phyloP scores from a whole-genome alignment of 2,888 invertebrate genomes.

The Caprella mutica region DNA sequence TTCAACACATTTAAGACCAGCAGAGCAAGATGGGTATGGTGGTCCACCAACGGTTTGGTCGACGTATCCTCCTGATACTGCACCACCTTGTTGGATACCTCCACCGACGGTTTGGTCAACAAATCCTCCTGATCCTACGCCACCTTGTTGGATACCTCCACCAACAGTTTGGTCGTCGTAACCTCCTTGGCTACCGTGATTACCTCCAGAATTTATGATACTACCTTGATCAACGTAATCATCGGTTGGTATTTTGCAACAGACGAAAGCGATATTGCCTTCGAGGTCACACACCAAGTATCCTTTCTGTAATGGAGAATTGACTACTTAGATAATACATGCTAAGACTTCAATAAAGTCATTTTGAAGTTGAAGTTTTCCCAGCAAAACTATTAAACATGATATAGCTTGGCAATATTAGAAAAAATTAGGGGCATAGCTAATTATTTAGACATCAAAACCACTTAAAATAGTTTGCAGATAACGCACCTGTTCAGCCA shows the following conservation, averaged over 20 bases:
- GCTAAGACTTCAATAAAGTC: no score
- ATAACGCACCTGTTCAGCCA: neutral
- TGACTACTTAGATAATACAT: neutral
- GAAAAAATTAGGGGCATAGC: no score
- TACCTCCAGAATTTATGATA: neutral
- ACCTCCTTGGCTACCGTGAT: neutral
- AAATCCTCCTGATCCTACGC: neutral
- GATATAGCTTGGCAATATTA: no score
- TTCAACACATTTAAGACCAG: slow-evolving; percentile 7
- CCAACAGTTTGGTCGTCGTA: neutral
- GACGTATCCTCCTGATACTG: neutral
- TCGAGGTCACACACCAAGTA: neutral
- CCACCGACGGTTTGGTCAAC: neutral
- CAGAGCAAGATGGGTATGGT: slow-evolving; percentile 5
- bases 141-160: neutral
- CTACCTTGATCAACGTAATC: neutral
- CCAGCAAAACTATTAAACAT: no score
- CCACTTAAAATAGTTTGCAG: neutral
- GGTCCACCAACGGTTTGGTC: neutral
- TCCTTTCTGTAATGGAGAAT: neutral
- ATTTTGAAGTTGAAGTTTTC: no score
- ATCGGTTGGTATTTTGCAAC: neutral
- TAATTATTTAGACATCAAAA: no score
- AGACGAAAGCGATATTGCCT: neutral
- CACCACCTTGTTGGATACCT: neutral